Evolutionary conservation across 2,888 invertebrate species (phyloP).

Genomic region (Mactromeris polynyma): DNA sequence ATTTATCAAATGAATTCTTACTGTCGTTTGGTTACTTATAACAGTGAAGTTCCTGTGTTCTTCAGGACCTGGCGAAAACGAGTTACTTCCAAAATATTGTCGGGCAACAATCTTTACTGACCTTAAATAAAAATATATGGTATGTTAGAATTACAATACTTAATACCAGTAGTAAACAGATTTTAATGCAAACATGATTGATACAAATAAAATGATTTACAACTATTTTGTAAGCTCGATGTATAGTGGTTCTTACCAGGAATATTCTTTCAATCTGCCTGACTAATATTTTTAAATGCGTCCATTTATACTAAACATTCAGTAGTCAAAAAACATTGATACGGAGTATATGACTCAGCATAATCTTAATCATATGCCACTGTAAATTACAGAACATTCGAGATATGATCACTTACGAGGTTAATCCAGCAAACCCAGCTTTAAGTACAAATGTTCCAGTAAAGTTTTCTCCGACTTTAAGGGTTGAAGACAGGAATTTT

Average conservation of each 20-base stretch:
- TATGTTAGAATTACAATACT: neutral
- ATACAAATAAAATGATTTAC: too few species aligned
- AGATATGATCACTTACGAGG: neutral
- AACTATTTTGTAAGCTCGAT: too few species aligned
- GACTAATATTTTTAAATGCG: too few species aligned
- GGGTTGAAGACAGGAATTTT: neutral
- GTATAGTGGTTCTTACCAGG: too few species aligned
- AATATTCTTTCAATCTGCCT: too few species aligned
- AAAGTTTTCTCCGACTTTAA: conserved; percentile 47
- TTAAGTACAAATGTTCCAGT: conserved; percentile 46
- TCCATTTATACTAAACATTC: too few species aligned
- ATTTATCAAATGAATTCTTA: neutral
- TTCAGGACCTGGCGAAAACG: conserved; percentile 1
- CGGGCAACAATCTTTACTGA: neutral
- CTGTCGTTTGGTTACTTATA: neutral
- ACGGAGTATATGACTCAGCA: too few species aligned
- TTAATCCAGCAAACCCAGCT: neutral
- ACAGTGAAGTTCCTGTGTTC: conserved; percentile 3
- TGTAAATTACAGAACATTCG: too few species aligned
- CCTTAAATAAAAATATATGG: neutral
- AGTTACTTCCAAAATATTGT: neutral
- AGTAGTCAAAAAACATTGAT: too few species aligned
- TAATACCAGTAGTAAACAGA: too few species aligned
- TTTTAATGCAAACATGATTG: too few species aligned
- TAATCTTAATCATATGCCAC: too few species aligned